Percentiles rank a stretch among this genome's conserved stretches.
These are phyloP conservation scores for Trissoscelio sp. DNA, from an alignment of 2,888 invertebrate species.

Conservation along the genomic window DNA sequence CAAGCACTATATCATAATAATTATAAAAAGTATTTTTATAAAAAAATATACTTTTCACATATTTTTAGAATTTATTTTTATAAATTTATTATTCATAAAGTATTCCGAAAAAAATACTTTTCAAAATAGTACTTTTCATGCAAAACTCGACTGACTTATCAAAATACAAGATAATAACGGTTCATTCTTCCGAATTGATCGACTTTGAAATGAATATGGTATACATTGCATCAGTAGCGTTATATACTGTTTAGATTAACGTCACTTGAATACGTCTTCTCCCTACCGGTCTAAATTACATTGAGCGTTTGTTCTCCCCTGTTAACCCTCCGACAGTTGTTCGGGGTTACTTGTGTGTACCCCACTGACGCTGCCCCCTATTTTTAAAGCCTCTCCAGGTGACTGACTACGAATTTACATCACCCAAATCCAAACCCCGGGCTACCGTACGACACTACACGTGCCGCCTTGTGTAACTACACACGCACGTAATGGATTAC, in stretches of 20 bases:
- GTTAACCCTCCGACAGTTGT: slow-evolving; percentile 61
- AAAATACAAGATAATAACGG: neutral
- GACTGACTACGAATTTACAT: slow-evolving; percentile 52
- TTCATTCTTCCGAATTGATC: slow-evolving; percentile 7
- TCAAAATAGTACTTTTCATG: too few species aligned
- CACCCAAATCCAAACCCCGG: slow-evolving; percentile 37
- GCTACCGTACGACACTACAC: slow-evolving; percentile 49
- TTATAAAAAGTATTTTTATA: too few species aligned
- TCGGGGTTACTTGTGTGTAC: slow-evolving; percentile 41
- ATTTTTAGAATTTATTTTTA: too few species aligned
- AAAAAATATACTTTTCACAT: too few species aligned
- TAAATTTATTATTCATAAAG: too few species aligned
- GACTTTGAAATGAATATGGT: slow-evolving; percentile 41
- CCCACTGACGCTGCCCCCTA: slow-evolving; percentile 3
- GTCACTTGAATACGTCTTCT: slow-evolving; percentile 58
- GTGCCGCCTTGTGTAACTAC: slow-evolving; percentile 62
- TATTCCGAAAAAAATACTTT: too few species aligned
- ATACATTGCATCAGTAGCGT: slow-evolving; percentile 30
- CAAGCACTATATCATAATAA: too few species aligned
- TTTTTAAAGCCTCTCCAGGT: slow-evolving; percentile 63
- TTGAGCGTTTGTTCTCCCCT: slow-evolving; percentile 42
- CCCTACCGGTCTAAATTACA: slow-evolving; percentile 65
- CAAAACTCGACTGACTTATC: too few species aligned
- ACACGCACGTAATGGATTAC: slow-evolving; percentile 63
- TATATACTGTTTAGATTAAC: slow-evolving; percentile 58